Evolutionary conservation across 2,797 vertebrate species (phyloP).

Genomic region (Lagodon rhomboides): DNA sequence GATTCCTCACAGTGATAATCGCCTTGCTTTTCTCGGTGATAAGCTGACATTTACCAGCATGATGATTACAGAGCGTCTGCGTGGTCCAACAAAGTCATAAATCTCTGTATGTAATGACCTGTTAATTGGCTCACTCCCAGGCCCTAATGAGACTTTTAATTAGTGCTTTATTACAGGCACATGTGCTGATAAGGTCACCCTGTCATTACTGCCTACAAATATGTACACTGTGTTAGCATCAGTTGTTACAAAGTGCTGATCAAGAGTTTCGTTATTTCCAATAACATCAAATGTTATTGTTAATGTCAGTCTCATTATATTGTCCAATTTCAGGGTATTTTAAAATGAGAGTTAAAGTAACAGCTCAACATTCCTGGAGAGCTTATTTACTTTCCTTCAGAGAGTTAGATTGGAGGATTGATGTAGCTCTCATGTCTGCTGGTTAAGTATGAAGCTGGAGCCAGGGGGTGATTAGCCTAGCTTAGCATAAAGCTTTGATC

Average conservation of each 20-base stretch:
- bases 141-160: constrained; percentile 7
- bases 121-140: not conserved
- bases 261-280: not conserved
- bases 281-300: not conserved
- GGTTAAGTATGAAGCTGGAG: too few species aligned
- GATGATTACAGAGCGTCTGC: not conserved
- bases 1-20: not conserved
- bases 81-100: constrained; percentile 4
- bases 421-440: not conserved
- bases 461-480: not conserved
- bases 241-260: not conserved
- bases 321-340: not conserved
- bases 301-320: not conserved
- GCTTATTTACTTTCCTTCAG: not conserved
- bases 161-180: constrained; percentile 6
- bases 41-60: constrained; percentile 3
- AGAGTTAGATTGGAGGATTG: not conserved
- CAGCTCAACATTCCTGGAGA: not conserved
- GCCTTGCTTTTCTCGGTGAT: not conserved
- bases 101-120: not conserved
- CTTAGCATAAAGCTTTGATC: not conserved
- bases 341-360: not conserved
- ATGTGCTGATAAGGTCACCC: not conserved
- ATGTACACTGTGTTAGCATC: not conserved
- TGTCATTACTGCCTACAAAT: not conserved